These are phyloP conservation scores for Chauna torquata DNA, from an alignment of 2,113 vertebrate species.

Conservation along the genomic window DNA sequence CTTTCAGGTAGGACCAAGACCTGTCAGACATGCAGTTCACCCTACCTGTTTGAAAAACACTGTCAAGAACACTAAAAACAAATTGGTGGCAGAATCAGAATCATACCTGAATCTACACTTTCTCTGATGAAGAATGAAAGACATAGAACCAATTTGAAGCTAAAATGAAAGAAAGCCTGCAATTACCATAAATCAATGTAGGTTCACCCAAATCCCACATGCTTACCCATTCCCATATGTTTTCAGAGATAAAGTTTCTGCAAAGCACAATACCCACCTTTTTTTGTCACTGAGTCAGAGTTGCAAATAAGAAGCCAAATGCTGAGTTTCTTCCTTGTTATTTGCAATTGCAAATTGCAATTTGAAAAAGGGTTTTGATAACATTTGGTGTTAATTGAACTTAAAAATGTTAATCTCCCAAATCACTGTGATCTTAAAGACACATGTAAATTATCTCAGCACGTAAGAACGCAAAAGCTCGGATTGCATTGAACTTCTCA, in stretches of 20 bases:
- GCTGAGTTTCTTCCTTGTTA: background rate
- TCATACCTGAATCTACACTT: background rate
- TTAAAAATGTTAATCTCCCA: slow-evolving; percentile 32
- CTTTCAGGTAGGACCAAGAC: background rate
- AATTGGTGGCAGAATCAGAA: background rate
- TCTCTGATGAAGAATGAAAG: background rate
- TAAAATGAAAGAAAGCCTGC: background rate
- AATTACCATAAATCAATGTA: background rate
- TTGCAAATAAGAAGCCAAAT: slow-evolving; percentile 39
- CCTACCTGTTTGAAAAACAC: background rate
- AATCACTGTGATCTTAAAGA: slow-evolving; percentile 33
- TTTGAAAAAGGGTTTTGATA: slow-evolving; percentile 43
- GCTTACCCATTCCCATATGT: background rate
- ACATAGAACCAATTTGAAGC: background rate
- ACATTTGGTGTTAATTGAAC: slow-evolving; percentile 51
- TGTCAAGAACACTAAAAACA: background rate
- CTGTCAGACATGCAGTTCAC: background rate
- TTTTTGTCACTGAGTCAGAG: background rate
- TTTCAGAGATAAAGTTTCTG: background rate
- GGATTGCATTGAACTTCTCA: background rate
- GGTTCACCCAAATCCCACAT: background rate
- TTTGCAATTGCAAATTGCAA: slow-evolving; percentile 21
- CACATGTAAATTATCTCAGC: slow-evolving; percentile 33
- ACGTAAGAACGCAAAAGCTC: background rate
- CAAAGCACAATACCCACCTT: background rate